Percentiles rank a stretch among this genome's conserved stretches.
These are phyloP conservation scores for Tauraco hartlaubi DNA, from an alignment of 2,797 vertebrate genomes.

Conservation along the genomic window DNA sequence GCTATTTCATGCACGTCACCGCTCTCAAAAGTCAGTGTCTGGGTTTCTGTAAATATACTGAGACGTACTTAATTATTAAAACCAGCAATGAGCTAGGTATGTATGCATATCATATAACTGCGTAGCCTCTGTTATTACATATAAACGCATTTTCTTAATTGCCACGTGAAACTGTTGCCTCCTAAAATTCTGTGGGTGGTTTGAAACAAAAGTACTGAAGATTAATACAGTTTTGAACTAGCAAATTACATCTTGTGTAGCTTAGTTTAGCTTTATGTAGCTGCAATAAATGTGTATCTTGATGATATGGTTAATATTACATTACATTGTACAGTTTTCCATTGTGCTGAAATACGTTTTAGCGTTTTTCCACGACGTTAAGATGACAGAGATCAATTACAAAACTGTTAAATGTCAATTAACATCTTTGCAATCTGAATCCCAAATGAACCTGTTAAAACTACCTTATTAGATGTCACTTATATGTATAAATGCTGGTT, in stretches of 20 bases:
- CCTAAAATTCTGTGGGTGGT: slow-evolving; percentile 15
- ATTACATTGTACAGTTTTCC: slow-evolving; percentile 44
- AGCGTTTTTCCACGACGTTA: slow-evolving; percentile 29
- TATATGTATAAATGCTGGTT: slow-evolving; percentile 67
- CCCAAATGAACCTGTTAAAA: slow-evolving; percentile 71
- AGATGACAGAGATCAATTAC: slow-evolving; percentile 75
- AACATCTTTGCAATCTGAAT: slow-evolving; percentile 74
- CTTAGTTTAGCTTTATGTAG: slow-evolving; percentile 14
- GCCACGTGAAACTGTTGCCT: not conserved
- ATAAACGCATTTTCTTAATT: not conserved
- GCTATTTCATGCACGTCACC: not conserved
- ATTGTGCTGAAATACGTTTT: slow-evolving; percentile 41
- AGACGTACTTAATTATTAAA: not conserved
- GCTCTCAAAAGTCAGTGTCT: not conserved
- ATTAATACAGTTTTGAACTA: slow-evolving; percentile 3
- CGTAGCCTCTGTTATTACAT: not conserved
- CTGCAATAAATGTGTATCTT: not conserved
- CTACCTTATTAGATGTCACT: slow-evolving; percentile 64
- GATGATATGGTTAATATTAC: slow-evolving; percentile 57
- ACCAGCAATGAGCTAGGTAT: not conserved
- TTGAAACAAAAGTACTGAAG: slow-evolving; percentile 26
- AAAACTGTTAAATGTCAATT: slow-evolving; percentile 76
- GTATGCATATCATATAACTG: not conserved
- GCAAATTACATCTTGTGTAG: slow-evolving; percentile 1
- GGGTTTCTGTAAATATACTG: not conserved